Conservation (phyloP, 2,888 invertebrate species). For the Crossocerus cetratus region DNA sequence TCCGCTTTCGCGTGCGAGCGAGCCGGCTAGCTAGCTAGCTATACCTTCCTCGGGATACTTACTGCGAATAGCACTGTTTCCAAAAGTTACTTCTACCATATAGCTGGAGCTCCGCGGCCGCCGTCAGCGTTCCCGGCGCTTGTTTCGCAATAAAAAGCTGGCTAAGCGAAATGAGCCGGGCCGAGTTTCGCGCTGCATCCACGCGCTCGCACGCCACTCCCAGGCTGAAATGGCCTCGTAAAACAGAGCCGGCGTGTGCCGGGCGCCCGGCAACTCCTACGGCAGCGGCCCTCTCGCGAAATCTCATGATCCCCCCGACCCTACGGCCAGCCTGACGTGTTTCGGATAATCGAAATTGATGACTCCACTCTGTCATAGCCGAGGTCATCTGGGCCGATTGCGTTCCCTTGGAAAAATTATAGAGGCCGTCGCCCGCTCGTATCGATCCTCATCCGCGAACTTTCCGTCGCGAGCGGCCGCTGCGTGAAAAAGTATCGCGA, state of each 20-base stretch:
- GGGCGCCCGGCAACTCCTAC: no score
- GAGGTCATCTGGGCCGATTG: no score
- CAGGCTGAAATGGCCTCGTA: background rate
- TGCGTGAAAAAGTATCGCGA: background rate
- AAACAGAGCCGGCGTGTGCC: background rate
- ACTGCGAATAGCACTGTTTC: background rate
- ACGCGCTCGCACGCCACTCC: background rate
- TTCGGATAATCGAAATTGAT: no score
- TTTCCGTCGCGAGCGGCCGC: background rate
- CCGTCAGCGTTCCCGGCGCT: slow-evolving; percentile 2
- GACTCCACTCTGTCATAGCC: no score
- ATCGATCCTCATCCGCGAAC: background rate
- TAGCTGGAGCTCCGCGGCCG: background rate
- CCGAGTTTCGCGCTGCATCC: slow-evolving; percentile 5
- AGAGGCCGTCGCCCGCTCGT: no score
- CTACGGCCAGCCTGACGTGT: no score
- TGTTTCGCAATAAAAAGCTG: background rate
- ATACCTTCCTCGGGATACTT: background rate
- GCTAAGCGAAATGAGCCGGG: background rate
- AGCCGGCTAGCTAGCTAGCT: background rate
- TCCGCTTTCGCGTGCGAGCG: background rate
- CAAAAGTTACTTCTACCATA: slow-evolving; percentile 20
- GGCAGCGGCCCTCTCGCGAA: no score
- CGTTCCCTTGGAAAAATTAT: no score
- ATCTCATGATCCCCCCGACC: no score